phyloP scores from a whole-genome alignment of 1,140 invertebrate species.

The Antheraea pernyi region DNA sequence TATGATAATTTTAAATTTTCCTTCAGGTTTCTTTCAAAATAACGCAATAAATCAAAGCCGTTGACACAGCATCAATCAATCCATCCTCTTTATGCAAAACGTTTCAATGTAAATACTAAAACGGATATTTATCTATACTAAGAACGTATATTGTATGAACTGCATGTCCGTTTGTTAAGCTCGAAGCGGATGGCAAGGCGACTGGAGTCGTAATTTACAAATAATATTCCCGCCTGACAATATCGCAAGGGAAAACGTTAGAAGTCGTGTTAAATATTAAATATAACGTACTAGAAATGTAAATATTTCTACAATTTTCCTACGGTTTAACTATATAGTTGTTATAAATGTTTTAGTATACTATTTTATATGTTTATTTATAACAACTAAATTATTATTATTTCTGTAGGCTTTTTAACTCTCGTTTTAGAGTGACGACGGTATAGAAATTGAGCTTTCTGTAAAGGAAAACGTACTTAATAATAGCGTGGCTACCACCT shows the following conservation, averaged over 20 bases:
- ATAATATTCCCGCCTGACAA: slow-evolving; percentile 9
- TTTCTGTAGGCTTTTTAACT: no score
- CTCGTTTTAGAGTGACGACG: no score
- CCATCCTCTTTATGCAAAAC: neutral
- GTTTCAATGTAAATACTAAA: slow-evolving; percentile 5
- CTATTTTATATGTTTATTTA: no score
- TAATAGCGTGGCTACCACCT: no score
- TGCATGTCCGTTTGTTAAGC: slow-evolving; percentile 1
- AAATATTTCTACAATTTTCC: neutral
- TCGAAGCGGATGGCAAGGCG: slow-evolving; percentile 5
- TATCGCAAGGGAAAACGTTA: neutral
- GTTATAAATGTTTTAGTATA: no score
- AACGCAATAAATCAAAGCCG: no score
- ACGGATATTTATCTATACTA: slow-evolving; percentile 7
- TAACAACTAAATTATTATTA: no score
- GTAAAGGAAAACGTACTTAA: no score
- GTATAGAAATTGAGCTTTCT: no score
- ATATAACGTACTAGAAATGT: neutral
- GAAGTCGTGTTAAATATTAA: slow-evolving; percentile 5
- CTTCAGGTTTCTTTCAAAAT: no score
- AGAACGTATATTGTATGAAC: slow-evolving; percentile 3
- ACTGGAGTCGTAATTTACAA: neutral
- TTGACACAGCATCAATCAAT: neutral
- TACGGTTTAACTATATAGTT: neutral
- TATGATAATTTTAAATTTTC: no score